Evolutionary conservation across 2,797 vertebrate genomes (phyloP), one percentile per base, ranked within the genome.

Genomic region (Pipistrellus kuhlii): DNA sequence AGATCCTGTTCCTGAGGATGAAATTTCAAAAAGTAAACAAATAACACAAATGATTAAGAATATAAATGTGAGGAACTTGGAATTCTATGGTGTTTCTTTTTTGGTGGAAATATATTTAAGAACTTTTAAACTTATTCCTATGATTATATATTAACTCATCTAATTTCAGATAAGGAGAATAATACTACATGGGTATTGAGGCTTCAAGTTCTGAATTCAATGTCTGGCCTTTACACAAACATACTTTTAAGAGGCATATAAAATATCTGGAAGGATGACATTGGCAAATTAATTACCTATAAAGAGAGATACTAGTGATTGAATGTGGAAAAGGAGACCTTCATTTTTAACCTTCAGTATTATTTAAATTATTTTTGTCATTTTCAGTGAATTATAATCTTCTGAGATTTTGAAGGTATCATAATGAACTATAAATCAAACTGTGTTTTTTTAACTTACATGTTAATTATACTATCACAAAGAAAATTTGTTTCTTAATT

Each of bases 1-100:
- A 12, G 99, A 99, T 72, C 99, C 99, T 38, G 99, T 99, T 76
- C 99, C 99, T 99, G 51, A 93, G 77, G 84, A 78, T 91, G 95
- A 94, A 83, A 89, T 93, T 92, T 77, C 38, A 93, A 85, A 78
- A 83, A 44, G 46, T 87, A 30, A 62, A 62, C 25, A 90, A 93
- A 88, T 6, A 88, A 32, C 2, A 84, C 46, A 68, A 77, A 85
- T 66, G 11, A 66, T 41, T 93, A 3, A 53, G 51, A 91, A 88
- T 90, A 23, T 68, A 86, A 86, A 84, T 2, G 25, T 32, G 66
- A 94, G 17, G 23, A 93, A 55, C 20, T 48, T n/a, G 5, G 30
- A 71, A 64, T 71, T 90, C 75, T 77, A 51, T 25, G 27, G 6
- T n/a, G 27, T 30, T 30, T 30, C 1, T 64, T 71, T 76, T 85